Percentiles rank a stretch among this genome's conserved stretches.
Conservation (phyloP, 2,113 vertebrate genomes). For the Callipepla californica region DNA sequence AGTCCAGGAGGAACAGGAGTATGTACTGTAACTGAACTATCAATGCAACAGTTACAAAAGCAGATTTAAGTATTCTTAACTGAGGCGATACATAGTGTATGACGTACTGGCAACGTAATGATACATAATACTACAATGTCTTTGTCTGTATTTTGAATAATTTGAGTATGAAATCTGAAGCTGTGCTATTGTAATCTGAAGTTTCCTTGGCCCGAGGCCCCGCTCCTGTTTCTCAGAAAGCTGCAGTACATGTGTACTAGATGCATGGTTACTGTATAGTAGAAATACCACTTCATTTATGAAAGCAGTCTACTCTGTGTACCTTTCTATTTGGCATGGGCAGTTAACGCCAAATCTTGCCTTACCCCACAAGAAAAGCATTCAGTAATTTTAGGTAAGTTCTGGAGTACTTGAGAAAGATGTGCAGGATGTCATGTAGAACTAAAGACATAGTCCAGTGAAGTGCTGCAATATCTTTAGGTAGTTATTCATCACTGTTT, state of each 20-base stretch:
- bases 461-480: not conserved
- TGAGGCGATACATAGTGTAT: not conserved
- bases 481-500: slow-evolving; percentile 35
- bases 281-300: not conserved
- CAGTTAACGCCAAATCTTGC: not conserved
- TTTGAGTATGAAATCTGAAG: not conserved
- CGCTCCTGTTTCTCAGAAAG: not conserved
- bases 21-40: not conserved
- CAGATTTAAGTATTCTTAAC: not conserved
- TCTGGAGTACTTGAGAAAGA: slow-evolving; percentile 7
- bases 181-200: not conserved
- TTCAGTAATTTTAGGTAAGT: not conserved
- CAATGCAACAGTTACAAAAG: not conserved
- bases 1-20: not conserved
- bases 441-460: not conserved
- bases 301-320: not conserved
- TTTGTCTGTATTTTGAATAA: not conserved
- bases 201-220: not conserved
- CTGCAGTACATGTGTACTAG: not conserved
- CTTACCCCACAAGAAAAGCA: not conserved
- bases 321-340: not conserved
- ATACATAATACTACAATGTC: not conserved
- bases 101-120: not conserved
- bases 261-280: not conserved
- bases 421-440: not conserved